A percentile compares a stretch with the other conserved stretches of the same genome.
Evolutionary conservation across 2,113 vertebrate species (phyloP).

Genomic region (Danio rerio): DNA sequence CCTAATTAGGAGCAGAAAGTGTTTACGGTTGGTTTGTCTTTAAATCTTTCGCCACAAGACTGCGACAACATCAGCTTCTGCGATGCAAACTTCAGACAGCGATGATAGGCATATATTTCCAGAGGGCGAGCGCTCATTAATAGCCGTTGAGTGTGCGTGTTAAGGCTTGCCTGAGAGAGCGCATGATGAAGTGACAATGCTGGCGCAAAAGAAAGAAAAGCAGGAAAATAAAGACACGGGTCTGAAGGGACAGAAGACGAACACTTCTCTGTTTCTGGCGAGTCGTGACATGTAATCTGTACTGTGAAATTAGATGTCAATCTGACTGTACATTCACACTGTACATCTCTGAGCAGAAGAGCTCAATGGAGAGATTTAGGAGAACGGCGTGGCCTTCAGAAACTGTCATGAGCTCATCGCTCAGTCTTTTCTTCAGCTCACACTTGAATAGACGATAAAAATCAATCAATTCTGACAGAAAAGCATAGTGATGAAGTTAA

Average conservation of each 20-base stretch:
- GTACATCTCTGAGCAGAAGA: background rate
- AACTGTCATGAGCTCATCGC: background rate
- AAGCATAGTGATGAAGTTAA: background rate
- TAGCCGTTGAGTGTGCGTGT: conserved; percentile 23
- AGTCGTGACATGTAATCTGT: conserved; percentile 36
- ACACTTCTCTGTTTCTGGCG: background rate
- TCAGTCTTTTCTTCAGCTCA: background rate
- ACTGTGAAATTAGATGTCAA: background rate
- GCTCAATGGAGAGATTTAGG: conserved; percentile 1
- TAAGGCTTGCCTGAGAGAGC: background rate
- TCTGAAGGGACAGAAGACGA: conserved; percentile 27
- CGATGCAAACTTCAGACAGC: conserved; percentile 20
- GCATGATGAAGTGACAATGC: background rate
- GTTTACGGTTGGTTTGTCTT: background rate
- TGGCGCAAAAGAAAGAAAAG: background rate
- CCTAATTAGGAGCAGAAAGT: background rate
- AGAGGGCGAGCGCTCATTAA: conserved; percentile 37
- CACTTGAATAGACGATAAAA: background rate
- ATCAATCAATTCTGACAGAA: background rate
- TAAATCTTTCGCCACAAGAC: background rate
- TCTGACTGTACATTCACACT: background rate
- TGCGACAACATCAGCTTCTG: conserved; percentile 1
- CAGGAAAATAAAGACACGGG: background rate
- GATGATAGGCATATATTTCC: conserved; percentile 7
- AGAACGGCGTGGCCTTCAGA: background rate